Conservation (phyloP, 2,888 invertebrate species). For the Perizoma flavofasciatum region DNA sequence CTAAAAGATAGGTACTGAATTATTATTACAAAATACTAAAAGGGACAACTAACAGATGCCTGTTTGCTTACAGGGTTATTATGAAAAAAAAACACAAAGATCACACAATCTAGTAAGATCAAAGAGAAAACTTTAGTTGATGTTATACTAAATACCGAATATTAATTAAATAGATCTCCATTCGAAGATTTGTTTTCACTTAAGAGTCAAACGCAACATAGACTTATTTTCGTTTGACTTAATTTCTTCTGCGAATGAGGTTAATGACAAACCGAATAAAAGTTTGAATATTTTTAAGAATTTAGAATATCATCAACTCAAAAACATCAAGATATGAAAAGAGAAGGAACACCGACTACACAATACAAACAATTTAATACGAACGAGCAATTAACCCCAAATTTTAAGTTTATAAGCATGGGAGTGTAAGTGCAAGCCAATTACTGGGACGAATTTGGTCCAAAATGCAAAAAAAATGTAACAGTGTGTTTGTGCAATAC, state of each 20-base stretch:
- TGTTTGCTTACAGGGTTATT: conserved; percentile 38
- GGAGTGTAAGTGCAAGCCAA: conserved; percentile 79
- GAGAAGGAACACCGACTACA: conserved; percentile 84
- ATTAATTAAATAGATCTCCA: not conserved
- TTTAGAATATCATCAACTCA: conserved; percentile 55
- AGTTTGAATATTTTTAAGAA: not conserved
- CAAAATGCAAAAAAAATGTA: conserved; percentile 56
- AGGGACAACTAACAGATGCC: conserved; percentile 26
- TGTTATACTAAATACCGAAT: conserved; percentile 39
- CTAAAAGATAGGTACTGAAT: conserved; percentile 1
- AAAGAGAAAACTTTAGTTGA: conserved; percentile 33
- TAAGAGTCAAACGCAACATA: too few relatives aligned
- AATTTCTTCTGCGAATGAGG: too few relatives aligned
- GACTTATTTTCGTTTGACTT: too few relatives aligned
- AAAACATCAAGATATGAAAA: conserved; percentile 65
- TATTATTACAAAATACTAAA: conserved; percentile 14
- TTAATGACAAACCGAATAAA: not conserved
- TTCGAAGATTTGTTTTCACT: too few relatives aligned
- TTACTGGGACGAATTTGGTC: conserved; percentile 55
- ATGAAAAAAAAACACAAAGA: conserved; percentile 27
- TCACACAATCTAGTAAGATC: conserved; percentile 25
- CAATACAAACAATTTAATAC: conserved; percentile 64
- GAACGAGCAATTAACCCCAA: conserved; percentile 52
- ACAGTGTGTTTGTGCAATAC: conserved; percentile 68
- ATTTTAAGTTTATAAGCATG: conserved; percentile 59